Evolutionary conservation across 2,113 vertebrate species (phyloP).

Genomic region (Osmerus mordax): DNA sequence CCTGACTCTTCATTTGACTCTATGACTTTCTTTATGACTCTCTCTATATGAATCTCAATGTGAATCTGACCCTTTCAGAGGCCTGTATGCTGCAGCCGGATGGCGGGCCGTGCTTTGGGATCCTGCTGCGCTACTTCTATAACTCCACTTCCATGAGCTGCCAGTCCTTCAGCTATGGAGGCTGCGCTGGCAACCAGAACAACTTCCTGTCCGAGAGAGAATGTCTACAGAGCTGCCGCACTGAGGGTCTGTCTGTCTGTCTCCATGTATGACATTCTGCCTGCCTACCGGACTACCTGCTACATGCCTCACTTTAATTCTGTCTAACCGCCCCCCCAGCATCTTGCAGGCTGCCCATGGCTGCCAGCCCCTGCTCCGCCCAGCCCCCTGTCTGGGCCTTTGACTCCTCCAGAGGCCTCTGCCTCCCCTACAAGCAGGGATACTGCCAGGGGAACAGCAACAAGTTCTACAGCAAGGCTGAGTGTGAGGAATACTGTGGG

Average conservation of each 20-base stretch:
- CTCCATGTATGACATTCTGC: neutral
- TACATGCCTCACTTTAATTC: too few species aligned
- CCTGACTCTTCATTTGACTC: neutral
- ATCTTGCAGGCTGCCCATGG: conserved; percentile 86
- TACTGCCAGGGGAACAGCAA: conserved; percentile 88
- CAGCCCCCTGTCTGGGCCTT: conserved; percentile 76
- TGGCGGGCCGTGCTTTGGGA: conserved; percentile 83
- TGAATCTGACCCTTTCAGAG: conserved; percentile 59
- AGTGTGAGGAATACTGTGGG: conserved; percentile 93
- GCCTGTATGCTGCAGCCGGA: conserved; percentile 71
- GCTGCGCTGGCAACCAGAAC: conserved; percentile 89
- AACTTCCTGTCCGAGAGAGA: conserved; percentile 82
- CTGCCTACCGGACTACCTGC: too few species aligned
- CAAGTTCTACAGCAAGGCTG: conserved; percentile 90
- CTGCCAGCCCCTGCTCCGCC: conserved; percentile 62
- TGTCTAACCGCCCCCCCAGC: conserved; percentile 60
- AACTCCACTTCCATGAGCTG: conserved; percentile 86
- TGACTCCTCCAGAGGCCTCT: conserved; percentile 71
- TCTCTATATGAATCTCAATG: neutral
- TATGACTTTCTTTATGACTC: neutral
- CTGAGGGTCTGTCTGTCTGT: conserved; percentile 62
- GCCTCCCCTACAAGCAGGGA: conserved; percentile 70
- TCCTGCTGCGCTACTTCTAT: conserved; percentile 74
- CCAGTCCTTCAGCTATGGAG: conserved; percentile 81
- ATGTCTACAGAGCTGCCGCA: conserved; percentile 91